A percentile compares a stretch with the other conserved stretches of the same genome.
Conservation (phyloP, 2,113 vertebrate genomes). For the Gambusia holbrooki region DNA sequence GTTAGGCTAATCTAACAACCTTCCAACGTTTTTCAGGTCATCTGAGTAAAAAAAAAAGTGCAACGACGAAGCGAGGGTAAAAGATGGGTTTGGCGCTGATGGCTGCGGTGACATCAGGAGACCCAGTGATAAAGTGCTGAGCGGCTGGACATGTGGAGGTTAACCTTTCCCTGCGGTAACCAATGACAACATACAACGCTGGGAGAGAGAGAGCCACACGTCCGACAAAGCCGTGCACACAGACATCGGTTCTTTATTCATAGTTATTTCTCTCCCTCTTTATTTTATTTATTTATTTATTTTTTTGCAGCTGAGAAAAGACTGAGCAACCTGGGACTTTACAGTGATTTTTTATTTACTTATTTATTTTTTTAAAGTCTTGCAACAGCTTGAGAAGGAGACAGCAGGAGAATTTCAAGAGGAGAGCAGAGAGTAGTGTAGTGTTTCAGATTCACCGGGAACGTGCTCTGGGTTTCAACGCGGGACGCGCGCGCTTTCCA, state of each 20-base stretch:
- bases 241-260: conserved; percentile 30
- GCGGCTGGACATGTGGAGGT: conserved; percentile 36
- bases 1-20: conserved; percentile 29
- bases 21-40: conserved; percentile 52
- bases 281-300: too few species aligned
- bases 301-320: conserved; percentile 3
- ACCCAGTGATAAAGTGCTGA: conserved; percentile 69
- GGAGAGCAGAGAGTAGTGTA: conserved; percentile 53
- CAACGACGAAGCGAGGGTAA: conserved; percentile 30
- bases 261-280: neutral
- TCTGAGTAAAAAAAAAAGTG: conserved; percentile 34
- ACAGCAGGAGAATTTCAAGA: conserved; percentile 59
- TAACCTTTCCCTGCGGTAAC: conserved; percentile 27
- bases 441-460: conserved; percentile 60
- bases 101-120: conserved; percentile 14
- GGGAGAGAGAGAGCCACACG: conserved; percentile 5
- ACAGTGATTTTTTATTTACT: neutral
- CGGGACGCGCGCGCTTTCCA: conserved; percentile 17
- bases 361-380: neutral
- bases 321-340: conserved; percentile 23
- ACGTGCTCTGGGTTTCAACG: conserved; percentile 71
- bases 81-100: conserved; percentile 20
- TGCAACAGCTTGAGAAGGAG: conserved; percentile 34
- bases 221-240: conserved; percentile 16
- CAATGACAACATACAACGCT: conserved; percentile 17